phyloP scores from a whole-genome alignment of 2,888 invertebrate species.

The Sipunculus nudus region DNA sequence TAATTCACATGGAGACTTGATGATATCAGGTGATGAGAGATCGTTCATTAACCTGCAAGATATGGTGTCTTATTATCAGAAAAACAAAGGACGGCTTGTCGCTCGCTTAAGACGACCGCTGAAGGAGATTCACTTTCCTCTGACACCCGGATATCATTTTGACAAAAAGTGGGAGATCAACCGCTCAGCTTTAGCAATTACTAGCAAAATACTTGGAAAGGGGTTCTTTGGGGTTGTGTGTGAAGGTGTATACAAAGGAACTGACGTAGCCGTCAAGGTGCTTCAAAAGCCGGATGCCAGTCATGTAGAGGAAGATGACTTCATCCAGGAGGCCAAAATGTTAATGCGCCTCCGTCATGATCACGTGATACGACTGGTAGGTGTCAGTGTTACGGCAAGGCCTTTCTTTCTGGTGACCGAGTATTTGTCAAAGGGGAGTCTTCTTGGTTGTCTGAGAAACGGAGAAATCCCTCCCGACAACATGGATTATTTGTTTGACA shows the following conservation, averaged over 20 bases:
- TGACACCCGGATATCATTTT: conserved; percentile 41
- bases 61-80: conserved; percentile 37
- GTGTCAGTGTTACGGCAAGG: conserved; percentile 33
- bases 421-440: conserved; percentile 35
- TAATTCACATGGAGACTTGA: conserved; percentile 41
- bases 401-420: conserved; percentile 41
- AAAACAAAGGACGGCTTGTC: conserved; percentile 36
- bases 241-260: conserved; percentile 27
- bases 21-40: conserved; percentile 41
- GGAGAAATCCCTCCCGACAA: conserved; percentile 27
- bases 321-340: conserved; percentile 37
- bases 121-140: conserved; percentile 32
- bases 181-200: conserved; percentile 25
- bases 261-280: conserved; percentile 38
- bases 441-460: conserved; percentile 33
- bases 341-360: conserved; percentile 38
- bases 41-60: conserved; percentile 41
- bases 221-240: conserved; percentile 40
- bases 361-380: conserved; percentile 38
- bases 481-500: conserved; percentile 39
- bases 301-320: conserved; percentile 40
- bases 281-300: conserved; percentile 33
- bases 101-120: conserved; percentile 35
- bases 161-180: conserved; percentile 29
- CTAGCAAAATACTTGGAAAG: conserved; percentile 32